These are phyloP conservation scores for Telmatochromis brichardi DNA, from an alignment of 2,113 vertebrate species.

Conservation along the genomic window DNA sequence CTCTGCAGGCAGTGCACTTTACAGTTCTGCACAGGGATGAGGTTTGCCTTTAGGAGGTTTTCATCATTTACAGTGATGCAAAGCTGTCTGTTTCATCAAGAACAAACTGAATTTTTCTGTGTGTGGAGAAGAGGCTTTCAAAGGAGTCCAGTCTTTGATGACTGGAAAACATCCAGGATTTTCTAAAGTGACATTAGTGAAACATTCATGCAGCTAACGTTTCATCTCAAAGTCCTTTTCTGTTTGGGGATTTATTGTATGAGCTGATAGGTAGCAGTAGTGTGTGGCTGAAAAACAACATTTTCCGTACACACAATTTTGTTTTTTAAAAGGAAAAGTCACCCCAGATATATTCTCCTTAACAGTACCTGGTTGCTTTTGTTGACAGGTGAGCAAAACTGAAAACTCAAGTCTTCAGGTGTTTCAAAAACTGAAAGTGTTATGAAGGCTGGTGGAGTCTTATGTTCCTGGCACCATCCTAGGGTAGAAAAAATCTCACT, in stretches of 20 bases:
- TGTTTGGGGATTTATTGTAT: neutral
- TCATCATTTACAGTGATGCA: neutral
- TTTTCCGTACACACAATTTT: neutral
- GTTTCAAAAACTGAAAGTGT: neutral
- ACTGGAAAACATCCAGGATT: neutral
- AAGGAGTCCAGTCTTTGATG: neutral
- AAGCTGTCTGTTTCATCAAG: slow-evolving; percentile 4
- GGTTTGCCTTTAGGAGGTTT: neutral
- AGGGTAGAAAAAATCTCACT: accelerated
- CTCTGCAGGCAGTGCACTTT: neutral
- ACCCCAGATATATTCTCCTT: neutral
- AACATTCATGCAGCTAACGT: neutral
- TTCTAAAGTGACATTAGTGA: slow-evolving; percentile 5
- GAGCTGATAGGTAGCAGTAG: neutral
- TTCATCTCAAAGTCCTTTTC: neutral
- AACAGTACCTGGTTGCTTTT: neutral
- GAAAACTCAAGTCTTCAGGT: neutral
- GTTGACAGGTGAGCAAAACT: neutral
- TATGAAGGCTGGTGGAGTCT: neutral
- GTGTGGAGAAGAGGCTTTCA: neutral
- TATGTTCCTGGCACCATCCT: neutral
- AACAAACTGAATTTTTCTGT: neutral
- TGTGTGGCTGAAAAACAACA: neutral
- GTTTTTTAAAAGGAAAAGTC: neutral
- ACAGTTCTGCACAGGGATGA: neutral